Evolutionary conservation across 2,113 vertebrate genomes (phyloP), one percentile per base, ranked within the genome.

Genomic region (Seriola rivoliana): DNA sequence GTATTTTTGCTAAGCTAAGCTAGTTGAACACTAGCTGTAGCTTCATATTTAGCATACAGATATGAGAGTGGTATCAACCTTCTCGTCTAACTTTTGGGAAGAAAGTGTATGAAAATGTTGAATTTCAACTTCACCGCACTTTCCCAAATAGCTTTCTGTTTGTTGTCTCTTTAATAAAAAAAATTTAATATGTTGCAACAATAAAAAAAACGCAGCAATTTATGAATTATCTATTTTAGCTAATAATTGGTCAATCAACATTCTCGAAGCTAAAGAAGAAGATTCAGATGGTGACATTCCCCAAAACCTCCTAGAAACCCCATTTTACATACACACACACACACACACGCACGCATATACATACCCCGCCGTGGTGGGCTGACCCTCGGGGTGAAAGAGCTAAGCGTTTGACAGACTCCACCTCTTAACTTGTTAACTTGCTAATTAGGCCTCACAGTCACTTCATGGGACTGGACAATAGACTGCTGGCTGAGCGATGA

Each of bases 391-490:
- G 91, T 92, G 92, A 92, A 93, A 88, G 86, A 94, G 89, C 93
- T 87, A 90, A 92, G 86, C 89, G 73, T 93, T 94, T 93, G 93
- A 94, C 93, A 93, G 93, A 94, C 92, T 94, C 92, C 92, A 92
- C 92, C 93, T 94, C 93, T 94, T 91, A 93, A 94, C 92, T 94
- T 94, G 93, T 94, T 94, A 95, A 95, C 94, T 95, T 95, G 93
- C 93, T 94, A 94, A 95, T 95, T 95, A 93, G 93, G 92, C 87
- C 92, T 90, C 90, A 86, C 93, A 93, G 93, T 95, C 93, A 93
- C 92, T 95, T 94, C 92, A 94, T 87, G 90, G 86, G 86, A 78
- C 85, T 23, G 84, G 89, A 95, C 94, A 95, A 95, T 95, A 86
- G 92, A 92, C 88, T 92, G 91, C 81, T 78, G 84, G 78, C 85